Percentiles rank a stretch among this genome's conserved stretches.
These are phyloP conservation scores for Proales similis DNA, from an alignment of 1,140 invertebrate genomes.

Conservation along the genomic window DNA sequence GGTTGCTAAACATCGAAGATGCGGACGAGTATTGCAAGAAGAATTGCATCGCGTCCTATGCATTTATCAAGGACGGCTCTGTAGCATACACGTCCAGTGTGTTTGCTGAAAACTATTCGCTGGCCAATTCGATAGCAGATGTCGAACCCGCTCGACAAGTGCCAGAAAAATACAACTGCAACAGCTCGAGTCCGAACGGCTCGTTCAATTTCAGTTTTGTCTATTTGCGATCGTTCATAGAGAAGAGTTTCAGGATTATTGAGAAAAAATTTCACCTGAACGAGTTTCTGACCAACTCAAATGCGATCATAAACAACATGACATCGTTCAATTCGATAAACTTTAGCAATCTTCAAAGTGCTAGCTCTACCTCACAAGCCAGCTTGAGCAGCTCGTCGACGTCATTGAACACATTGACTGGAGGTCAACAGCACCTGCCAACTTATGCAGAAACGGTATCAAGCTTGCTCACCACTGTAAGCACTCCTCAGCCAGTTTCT, in stretches of 20 bases:
- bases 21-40: slow-evolving; percentile 31
- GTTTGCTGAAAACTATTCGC: not conserved
- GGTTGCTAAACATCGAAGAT: slow-evolving; percentile 15
- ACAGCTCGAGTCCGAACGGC: not conserved
- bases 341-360: not conserved
- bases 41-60: slow-evolving; percentile 11
- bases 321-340: not conserved
- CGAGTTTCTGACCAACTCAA: not conserved
- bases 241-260: slow-evolving; percentile 2
- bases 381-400: no score
- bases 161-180: no score
- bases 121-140: not conserved
- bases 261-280: slow-evolving; percentile 18
- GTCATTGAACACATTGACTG: no score
- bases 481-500: no score
- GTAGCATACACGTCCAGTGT: not conserved
- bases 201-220: slow-evolving; percentile 1
- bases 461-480: no score
- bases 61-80: slow-evolving; percentile 26
- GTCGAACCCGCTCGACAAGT: not conserved
- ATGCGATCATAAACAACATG: not conserved
- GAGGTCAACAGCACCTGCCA: no score
- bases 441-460: not conserved
- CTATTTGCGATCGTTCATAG: slow-evolving; percentile 13
- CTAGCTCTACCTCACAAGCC: not conserved